Conservation (phyloP, 2,113 vertebrate genomes). For the Poeciliopsis turrubarensis region DNA sequence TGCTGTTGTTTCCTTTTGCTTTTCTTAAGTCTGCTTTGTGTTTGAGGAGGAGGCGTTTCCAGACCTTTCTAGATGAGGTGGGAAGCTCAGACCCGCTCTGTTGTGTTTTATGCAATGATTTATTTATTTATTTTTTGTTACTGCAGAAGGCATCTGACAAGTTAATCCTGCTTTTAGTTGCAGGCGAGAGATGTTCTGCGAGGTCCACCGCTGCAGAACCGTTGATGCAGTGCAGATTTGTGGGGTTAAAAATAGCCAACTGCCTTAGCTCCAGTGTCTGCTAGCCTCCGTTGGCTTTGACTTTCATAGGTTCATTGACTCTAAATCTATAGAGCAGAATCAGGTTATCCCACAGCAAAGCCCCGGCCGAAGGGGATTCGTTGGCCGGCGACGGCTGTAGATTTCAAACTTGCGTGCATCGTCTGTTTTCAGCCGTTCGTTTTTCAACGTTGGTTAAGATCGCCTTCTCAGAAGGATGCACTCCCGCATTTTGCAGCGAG, state of each 20-base stretch:
- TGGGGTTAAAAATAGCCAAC: constrained; percentile 76
- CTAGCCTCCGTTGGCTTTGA: constrained; percentile 29
- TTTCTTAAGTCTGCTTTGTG: constrained; percentile 74
- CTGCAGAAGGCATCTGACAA: neutral
- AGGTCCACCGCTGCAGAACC: constrained; percentile 36
- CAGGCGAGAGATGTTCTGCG: constrained; percentile 8
- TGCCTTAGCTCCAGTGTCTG: constrained; percentile 56
- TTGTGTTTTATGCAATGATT: constrained; percentile 4
- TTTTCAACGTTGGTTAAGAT: no score
- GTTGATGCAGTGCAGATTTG: constrained; percentile 65
- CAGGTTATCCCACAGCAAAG: constrained; percentile 9
- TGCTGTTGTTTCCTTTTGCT: constrained; percentile 57
- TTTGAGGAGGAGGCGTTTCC: constrained; percentile 7
- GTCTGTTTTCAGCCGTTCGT: constrained; percentile 9
- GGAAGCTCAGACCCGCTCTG: neutral
- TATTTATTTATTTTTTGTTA: constrained; percentile 19
- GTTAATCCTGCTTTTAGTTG: neutral
- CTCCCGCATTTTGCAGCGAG: constrained; percentile 46
- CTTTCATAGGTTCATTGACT: constrained; percentile 16
- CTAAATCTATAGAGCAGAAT: constrained; percentile 9
- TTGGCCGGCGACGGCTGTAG: neutral
- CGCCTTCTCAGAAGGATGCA: constrained; percentile 49
- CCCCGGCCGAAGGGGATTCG: neutral
- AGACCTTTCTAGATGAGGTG: neutral
- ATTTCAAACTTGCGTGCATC: neutral